Conservation (phyloP, 64 coral and sea anemone genomes). For the Pachyseris speciosa region DNA sequence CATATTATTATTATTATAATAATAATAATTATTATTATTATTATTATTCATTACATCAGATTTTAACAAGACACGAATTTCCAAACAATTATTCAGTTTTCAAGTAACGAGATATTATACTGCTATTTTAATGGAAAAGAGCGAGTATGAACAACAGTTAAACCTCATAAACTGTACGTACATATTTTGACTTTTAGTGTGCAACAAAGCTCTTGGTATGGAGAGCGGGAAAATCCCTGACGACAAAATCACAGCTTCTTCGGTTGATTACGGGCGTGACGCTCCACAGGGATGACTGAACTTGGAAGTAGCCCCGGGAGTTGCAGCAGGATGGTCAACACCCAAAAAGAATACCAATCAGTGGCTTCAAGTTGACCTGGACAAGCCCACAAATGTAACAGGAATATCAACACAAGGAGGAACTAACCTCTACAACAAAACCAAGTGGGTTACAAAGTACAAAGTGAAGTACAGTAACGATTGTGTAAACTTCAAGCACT, state of each 20-base stretch:
- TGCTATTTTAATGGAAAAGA: no score
- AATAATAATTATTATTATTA: no score
- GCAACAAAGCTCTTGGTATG: background rate
- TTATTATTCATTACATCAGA: no score
- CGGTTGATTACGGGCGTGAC: background rate
- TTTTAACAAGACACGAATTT: no score
- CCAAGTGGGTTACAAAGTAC: background rate
- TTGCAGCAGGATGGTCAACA: background rate
- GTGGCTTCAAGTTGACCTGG: background rate
- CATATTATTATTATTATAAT: no score
- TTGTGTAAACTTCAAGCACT: background rate
- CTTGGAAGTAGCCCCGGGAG: background rate
- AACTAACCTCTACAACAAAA: background rate
- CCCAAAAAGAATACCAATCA: background rate
- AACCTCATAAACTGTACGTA: no score
- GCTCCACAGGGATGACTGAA: background rate
- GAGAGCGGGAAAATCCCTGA: background rate
- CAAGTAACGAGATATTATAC: no score
- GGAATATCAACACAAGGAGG: background rate
- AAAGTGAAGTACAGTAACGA: background rate
- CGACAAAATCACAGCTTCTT: background rate
- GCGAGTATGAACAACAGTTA: no score
- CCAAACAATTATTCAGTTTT: no score
- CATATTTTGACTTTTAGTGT: no score
- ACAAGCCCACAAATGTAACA: background rate